These are phyloP conservation scores for Yponomeuta malinellus DNA, from an alignment of 2,888 invertebrate species.

Conservation along the genomic window DNA sequence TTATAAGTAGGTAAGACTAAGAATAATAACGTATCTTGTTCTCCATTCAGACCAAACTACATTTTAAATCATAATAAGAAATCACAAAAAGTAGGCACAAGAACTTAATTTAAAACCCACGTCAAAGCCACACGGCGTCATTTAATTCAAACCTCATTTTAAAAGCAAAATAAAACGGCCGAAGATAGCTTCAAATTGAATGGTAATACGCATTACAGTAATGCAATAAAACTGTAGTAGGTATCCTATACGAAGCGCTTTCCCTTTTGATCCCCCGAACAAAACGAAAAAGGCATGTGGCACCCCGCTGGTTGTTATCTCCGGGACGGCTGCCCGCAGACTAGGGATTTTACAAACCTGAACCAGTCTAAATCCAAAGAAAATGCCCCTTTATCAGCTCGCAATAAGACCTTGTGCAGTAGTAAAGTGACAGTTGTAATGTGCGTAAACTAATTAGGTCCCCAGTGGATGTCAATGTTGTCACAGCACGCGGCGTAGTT, in stretches of 20 bases:
- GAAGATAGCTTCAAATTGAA: conserved; percentile 42
- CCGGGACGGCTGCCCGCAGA: conserved; percentile 51
- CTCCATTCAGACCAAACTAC: no score
- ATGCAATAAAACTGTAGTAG: conserved; percentile 45
- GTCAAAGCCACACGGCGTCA: conserved; percentile 11
- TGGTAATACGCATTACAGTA: conserved; percentile 39
- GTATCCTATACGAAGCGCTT: conserved; percentile 36
- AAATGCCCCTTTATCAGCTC: neutral
- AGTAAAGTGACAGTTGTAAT: neutral
- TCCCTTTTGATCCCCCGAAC: conserved; percentile 46
- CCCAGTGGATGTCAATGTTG: conserved; percentile 68
- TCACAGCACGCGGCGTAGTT: conserved; percentile 64
- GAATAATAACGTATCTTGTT: no score
- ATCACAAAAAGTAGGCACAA: no score
- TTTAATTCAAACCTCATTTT: conserved; percentile 22
- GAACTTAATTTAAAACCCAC: neutral
- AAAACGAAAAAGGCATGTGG: conserved; percentile 44
- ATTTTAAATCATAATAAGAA: no score
- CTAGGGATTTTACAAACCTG: conserved; percentile 23
- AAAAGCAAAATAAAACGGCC: conserved; percentile 37
- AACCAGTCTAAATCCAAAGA: neutral
- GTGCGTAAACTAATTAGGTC: conserved; percentile 67
- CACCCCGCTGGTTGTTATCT: conserved; percentile 44
- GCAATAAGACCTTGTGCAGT: neutral
- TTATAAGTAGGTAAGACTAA: no score